Evolutionary conservation across 2,113 vertebrate genomes (phyloP).

Genomic region (Narcine bancroftii): DNA sequence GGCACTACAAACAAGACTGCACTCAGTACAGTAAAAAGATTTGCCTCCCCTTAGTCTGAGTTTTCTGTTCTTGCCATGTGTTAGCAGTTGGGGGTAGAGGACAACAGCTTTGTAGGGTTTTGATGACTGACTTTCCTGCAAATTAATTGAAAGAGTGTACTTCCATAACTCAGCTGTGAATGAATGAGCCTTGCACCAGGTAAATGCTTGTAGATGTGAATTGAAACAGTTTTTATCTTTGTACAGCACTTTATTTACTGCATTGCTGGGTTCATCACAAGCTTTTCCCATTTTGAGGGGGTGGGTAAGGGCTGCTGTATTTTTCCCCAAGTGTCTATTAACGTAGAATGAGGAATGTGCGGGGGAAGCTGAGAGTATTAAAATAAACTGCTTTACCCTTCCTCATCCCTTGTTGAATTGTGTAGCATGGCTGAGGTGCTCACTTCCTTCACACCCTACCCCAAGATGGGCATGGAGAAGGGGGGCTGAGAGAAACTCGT

Average conservation of each 20-base stretch:
- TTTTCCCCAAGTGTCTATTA: too few relatives aligned
- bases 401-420: not conserved
- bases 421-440: not conserved
- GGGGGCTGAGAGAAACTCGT: not conserved
- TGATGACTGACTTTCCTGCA: not conserved
- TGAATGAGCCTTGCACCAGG: too few relatives aligned
- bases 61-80: not conserved
- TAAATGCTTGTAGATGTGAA: too few relatives aligned
- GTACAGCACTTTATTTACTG: too few relatives aligned
- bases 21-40: not conserved
- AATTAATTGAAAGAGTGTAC: not conserved
- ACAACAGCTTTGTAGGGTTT: not conserved
- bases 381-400: not conserved
- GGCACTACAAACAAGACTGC: too few relatives aligned
- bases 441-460: not conserved
- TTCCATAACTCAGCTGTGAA: too few relatives aligned
- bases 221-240: too few relatives aligned
- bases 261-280: too few relatives aligned
- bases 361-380: too few relatives aligned
- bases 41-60: not conserved
- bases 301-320: not conserved
- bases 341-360: too few relatives aligned
- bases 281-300: not conserved
- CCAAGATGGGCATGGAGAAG: not conserved
- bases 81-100: too few relatives aligned